Conservation (phyloP, 2,113 vertebrate species). For the Neopipo cinnamomea region DNA sequence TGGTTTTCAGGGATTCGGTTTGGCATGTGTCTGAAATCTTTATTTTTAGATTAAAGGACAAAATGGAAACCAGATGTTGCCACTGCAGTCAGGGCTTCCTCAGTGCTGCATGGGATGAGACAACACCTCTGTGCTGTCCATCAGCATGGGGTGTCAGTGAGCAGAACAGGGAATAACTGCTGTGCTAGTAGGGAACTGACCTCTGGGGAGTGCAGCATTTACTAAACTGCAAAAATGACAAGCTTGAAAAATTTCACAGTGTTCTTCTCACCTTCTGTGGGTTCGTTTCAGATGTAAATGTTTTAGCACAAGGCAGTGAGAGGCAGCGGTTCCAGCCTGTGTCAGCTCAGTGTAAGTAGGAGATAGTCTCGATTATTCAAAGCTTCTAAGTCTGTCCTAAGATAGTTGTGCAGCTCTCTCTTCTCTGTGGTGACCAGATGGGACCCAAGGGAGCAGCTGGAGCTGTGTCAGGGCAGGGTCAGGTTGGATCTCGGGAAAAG, state of each 20-base stretch:
- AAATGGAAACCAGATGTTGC: conserved; percentile 68
- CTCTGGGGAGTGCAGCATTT: background rate
- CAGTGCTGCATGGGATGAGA: background rate
- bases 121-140: conserved; percentile 7
- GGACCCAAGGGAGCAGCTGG: background rate
- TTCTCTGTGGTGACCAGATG: background rate
- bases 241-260: background rate
- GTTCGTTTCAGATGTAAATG: background rate
- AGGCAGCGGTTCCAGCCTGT: background rate
- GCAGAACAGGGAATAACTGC: background rate
- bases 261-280: background rate
- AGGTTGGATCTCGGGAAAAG: background rate
- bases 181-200: background rate
- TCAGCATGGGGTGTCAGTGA: background rate
- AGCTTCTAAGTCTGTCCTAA: background rate
- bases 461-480: background rate
- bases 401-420: background rate
- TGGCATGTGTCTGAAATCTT: conserved; percentile 50
- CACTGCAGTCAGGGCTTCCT: background rate
- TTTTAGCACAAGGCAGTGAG: background rate
- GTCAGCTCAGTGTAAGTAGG: background rate
- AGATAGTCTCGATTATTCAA: background rate
- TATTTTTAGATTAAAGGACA: conserved; percentile 65
- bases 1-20: conserved; percentile 60
- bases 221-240: background rate